Evolutionary conservation across 2,797 vertebrate genomes (phyloP).

Genomic region (Artibeus lituratus): DNA sequence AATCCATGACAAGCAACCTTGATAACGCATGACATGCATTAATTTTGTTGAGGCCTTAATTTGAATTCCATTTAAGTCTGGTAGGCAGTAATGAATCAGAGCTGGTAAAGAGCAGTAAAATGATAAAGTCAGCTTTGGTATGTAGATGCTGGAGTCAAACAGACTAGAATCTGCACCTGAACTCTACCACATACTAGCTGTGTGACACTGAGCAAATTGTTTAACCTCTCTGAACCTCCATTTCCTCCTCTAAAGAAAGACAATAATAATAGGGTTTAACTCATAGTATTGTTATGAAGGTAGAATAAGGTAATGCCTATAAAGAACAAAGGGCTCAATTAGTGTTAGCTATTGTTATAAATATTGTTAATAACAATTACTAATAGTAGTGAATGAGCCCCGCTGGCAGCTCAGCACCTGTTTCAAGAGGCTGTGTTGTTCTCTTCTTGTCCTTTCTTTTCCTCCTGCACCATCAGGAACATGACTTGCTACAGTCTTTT

Average conservation of each 20-base stretch:
- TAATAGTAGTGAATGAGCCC: not conserved
- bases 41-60: not conserved
- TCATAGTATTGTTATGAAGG: not conserved
- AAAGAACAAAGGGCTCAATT: not conserved
- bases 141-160: not conserved
- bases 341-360: not conserved
- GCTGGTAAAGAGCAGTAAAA: not conserved
- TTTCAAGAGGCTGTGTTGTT: not conserved
- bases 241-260: not conserved
- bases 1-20: not conserved
- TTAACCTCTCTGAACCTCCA: slow-evolving; percentile 26
- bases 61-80: slow-evolving; percentile 10
- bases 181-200: not conserved
- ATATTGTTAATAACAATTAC: not conserved
- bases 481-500: not conserved
- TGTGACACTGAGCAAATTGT: not conserved
- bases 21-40: not conserved
- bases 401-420: not conserved
- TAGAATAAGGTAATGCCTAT: not conserved
- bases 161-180: not conserved
- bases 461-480: not conserved
- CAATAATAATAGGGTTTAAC: not conserved
- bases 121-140: slow-evolving; percentile 11
- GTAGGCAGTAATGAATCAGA: slow-evolving; percentile 7
- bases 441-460: not conserved